Evolutionary conservation across 2,797 vertebrate species (phyloP).

Genomic region (Anomalospiza imberbis): DNA sequence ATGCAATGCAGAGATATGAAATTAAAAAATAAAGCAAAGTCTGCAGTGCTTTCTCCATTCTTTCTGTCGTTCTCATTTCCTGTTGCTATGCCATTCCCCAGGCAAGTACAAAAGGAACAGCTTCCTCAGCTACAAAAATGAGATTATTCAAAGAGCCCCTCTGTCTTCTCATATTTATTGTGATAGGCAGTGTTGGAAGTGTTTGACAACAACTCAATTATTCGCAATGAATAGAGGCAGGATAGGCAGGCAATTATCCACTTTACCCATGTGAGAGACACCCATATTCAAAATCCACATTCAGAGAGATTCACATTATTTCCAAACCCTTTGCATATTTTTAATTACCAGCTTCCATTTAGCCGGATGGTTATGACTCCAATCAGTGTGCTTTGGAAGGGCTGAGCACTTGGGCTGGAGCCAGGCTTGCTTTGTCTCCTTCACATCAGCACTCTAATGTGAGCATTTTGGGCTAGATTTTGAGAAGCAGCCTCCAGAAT

Average conservation of each 20-base stretch:
- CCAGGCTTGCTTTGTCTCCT: slow-evolving; percentile 18
- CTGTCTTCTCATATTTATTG: slow-evolving; percentile 46
- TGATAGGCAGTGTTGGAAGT: slow-evolving; percentile 58
- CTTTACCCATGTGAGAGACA: slow-evolving; percentile 55
- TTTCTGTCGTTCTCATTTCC: slow-evolving; percentile 17
- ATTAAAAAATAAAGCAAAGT: background rate
- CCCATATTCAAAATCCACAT: slow-evolving; percentile 49
- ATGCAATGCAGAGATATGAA: fast-evolving
- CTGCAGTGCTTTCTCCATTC: background rate
- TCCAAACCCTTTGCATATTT: slow-evolving; percentile 63
- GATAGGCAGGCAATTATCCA: slow-evolving; percentile 66
- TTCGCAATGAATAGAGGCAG: slow-evolving; percentile 47
- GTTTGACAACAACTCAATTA: slow-evolving; percentile 71
- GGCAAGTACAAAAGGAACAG: slow-evolving; percentile 40
- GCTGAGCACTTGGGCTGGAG: slow-evolving; percentile 28
- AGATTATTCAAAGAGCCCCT: slow-evolving; percentile 45
- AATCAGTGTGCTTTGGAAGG: slow-evolving; percentile 51
- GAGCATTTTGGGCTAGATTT: background rate
- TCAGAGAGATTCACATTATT: slow-evolving; percentile 47
- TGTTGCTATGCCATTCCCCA: slow-evolving; percentile 57
- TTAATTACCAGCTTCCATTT: slow-evolving; percentile 61
- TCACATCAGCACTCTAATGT: background rate
- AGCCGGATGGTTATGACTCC: slow-evolving; percentile 49
- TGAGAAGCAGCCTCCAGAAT: background rate
- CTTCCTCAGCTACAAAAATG: slow-evolving; percentile 48